Evolutionary conservation across 2,888 invertebrate species (phyloP), one percentile per base, ranked within the genome.

Genomic region (Stramonita haemastoma): DNA sequence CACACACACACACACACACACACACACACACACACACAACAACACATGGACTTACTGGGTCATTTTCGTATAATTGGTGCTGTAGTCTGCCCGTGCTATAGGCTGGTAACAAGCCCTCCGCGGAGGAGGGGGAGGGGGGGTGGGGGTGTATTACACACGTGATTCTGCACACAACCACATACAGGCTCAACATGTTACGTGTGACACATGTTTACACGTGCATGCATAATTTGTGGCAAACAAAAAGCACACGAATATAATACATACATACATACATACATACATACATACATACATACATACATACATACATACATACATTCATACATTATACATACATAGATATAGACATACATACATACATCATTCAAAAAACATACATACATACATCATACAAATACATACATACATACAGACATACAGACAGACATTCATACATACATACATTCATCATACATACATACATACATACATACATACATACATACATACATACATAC

Each of bases 41-140:
- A 22, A 36, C 36, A 36, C 4, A 22, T 4, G 36, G 11, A 46
- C 81, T 22, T 36, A 89, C 89, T 46, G 70, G 34, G 70, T 85
- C 89, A 29, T 85, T 85, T 84, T 89, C 89, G 34, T 85, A 89
- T 85, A 73, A 19, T 84, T 46, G 22, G 70, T 46, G 73, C 56
- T 70, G 85, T 85, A 89, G 77, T 85, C 89, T 11, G 85, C 56
- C 4, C 89, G 66, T n/a, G 32, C 46, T 6, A 70, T 73, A 15
- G 85, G 70, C 73, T 83, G 70, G 32, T 89, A 83, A 15, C 81
- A 84, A 6, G 26, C 36, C n/a, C 84, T 85, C 0, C 89, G 89
- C 8, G 89, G 89, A 0, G 89, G 89, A 4, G 89, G 89, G 46
- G 89, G 89, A 0, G 89, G 89, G 89, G 89, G 22, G 81, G 81